Percentiles rank a stretch among this genome's conserved stretches.
Conservation (phyloP, 1,140 invertebrate genomes). For the Rhagoletis zephyria region DNA sequence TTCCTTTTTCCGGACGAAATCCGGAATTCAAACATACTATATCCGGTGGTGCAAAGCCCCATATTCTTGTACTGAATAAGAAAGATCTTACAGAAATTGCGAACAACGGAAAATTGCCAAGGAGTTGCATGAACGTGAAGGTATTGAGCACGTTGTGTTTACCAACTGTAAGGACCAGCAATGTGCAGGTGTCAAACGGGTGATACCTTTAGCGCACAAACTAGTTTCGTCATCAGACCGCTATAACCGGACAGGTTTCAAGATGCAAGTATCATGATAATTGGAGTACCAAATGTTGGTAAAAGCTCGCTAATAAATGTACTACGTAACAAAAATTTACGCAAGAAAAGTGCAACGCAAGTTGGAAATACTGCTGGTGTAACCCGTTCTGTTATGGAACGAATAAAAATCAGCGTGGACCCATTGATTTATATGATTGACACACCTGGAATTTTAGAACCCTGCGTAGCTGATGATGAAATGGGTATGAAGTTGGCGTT, state of each 20-base stretch:
- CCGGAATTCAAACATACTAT: slow-evolving; percentile 83
- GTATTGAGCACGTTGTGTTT: slow-evolving; percentile 81
- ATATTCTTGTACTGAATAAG: slow-evolving; percentile 95
- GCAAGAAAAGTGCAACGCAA: slow-evolving; percentile 79
- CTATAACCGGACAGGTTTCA: slow-evolving; percentile 80
- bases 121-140: slow-evolving; percentile 75
- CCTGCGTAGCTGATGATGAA: slow-evolving; percentile 82
- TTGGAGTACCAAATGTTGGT: slow-evolving; percentile 98
- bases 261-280: slow-evolving; percentile 90
- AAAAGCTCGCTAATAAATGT: slow-evolving; percentile 97
- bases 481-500: slow-evolving; percentile 90
- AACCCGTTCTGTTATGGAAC: slow-evolving; percentile 87
- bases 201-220: slow-evolving; percentile 82
- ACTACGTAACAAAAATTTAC: slow-evolving; percentile 83
- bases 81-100: slow-evolving; percentile 81
- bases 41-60: slow-evolving; percentile 80
- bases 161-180: slow-evolving; percentile 84
- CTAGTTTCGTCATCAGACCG: slow-evolving; percentile 83
- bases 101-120: slow-evolving; percentile 75
- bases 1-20: slow-evolving; percentile 89
- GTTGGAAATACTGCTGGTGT: slow-evolving; percentile 91
- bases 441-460: slow-evolving; percentile 93
- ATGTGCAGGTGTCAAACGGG: slow-evolving; percentile 78
- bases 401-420: slow-evolving; percentile 88
- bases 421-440: slow-evolving; percentile 92